Percentiles rank a stretch among this genome's conserved stretches.
These are phyloP conservation scores for Prietella phreatophila DNA, from an alignment of 2,113 vertebrate genomes.

Conservation along the genomic window DNA sequence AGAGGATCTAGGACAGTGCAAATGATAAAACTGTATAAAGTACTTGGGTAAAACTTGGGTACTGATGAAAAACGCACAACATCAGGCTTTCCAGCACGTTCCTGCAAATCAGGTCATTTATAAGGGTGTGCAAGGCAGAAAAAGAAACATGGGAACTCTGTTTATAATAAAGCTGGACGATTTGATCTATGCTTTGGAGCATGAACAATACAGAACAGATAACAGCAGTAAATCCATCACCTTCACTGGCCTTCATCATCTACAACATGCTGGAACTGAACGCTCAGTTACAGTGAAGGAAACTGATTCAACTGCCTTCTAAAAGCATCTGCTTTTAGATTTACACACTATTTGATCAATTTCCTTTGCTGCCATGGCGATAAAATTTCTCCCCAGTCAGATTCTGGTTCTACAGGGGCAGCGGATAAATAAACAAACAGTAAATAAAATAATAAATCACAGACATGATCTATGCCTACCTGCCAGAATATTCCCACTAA, in stretches of 20 bases:
- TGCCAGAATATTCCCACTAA: constrained; percentile 40
- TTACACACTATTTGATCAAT: constrained; percentile 24
- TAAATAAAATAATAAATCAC: constrained; percentile 56
- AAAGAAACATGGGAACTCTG: neutral
- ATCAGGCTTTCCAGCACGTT: neutral
- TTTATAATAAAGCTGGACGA: constrained; percentile 22
- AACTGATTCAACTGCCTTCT: constrained; percentile 20
- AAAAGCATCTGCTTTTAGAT: constrained; percentile 32
- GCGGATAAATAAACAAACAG: constrained; percentile 43
- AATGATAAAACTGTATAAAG: neutral
- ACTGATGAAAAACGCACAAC: fast-evolving
- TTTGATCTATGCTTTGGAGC: constrained; percentile 25
- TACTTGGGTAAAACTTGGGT: neutral
- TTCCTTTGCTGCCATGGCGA: constrained; percentile 13
- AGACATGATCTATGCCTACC: constrained; percentile 43
- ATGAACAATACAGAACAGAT: constrained; percentile 5
- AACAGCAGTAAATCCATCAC: constrained; percentile 28
- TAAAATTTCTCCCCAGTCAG: constrained; percentile 32
- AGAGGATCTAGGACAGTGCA: neutral
- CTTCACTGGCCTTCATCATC: neutral
- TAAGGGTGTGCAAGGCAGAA: neutral
- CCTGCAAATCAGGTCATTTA: neutral
- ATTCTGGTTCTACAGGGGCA: constrained; percentile 34
- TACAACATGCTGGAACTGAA: neutral
- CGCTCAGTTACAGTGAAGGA: neutral